Percentiles rank a stretch among this genome's conserved stretches.
phyloP scores from a whole-genome alignment of 2,113 vertebrate genomes.

The Ammodytes dubius region DNA sequence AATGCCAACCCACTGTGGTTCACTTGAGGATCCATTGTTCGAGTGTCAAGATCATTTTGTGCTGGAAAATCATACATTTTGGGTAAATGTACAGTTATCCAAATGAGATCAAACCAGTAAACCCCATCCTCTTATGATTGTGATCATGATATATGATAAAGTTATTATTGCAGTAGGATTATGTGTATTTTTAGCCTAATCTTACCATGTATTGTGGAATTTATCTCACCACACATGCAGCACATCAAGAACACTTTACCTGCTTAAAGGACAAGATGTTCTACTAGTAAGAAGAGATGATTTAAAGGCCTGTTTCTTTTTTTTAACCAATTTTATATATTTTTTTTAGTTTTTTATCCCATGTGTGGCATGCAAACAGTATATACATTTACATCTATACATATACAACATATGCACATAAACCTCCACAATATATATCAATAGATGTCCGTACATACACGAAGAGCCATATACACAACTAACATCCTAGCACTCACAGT shows the following conservation, averaged over 20 bases:
- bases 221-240: not conserved
- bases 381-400: too few species aligned
- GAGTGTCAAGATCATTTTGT: not conserved
- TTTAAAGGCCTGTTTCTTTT: too few species aligned
- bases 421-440: too few species aligned
- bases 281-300: too few species aligned
- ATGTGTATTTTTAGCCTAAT: not conserved
- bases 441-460: too few species aligned
- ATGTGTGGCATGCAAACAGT: too few species aligned
- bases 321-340: too few species aligned
- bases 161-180: not conserved
- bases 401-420: too few species aligned
- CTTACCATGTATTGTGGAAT: not conserved
- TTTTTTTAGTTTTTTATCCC: too few species aligned
- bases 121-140: not conserved
- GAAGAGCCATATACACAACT: not conserved
- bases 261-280: too few species aligned
- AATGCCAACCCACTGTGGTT: not conserved
- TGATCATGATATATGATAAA: not conserved
- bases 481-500: too few species aligned
- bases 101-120: not conserved
- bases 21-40: constrained; percentile 4
- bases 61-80: not conserved
- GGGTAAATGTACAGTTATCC: not conserved
- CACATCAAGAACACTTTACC: not conserved